These are phyloP conservation scores for Pseudorhombus dupliciocellatus DNA, from an alignment of 2,113 vertebrate species.

Conservation along the genomic window DNA sequence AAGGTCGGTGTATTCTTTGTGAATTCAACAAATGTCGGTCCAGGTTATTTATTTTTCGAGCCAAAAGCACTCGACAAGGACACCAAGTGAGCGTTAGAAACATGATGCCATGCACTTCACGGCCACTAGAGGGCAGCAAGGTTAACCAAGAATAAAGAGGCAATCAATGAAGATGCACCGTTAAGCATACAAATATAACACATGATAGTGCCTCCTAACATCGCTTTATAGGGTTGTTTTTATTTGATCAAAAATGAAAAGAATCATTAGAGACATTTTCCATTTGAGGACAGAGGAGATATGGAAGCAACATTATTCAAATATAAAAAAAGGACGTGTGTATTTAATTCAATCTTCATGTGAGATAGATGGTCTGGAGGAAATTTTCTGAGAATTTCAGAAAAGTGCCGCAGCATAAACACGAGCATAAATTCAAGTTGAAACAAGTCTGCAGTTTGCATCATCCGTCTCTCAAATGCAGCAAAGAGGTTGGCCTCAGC, in stretches of 20 bases:
- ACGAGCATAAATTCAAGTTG: neutral
- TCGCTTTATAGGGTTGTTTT: too few species aligned
- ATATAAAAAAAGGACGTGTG: too few species aligned
- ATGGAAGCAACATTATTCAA: too few species aligned
- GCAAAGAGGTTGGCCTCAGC: neutral
- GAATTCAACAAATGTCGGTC: neutral
- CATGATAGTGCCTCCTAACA: too few species aligned
- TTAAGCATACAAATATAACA: neutral
- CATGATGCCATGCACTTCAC: neutral
- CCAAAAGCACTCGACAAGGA: slow-evolving; percentile 11
- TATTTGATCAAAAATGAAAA: too few species aligned
- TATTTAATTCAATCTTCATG: too few species aligned
- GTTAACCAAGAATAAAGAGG: neutral
- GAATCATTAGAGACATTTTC: too few species aligned
- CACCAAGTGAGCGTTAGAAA: neutral
- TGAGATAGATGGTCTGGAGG: neutral
- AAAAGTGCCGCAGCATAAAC: neutral
- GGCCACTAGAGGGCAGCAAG: slow-evolving; percentile 7
- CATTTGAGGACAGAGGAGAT: too few species aligned
- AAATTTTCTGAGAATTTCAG: neutral
- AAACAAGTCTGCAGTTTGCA: neutral
- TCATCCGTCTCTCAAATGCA: neutral
- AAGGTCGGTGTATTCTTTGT: neutral
- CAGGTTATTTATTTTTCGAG: slow-evolving; percentile 16
- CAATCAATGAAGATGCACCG: neutral